Percentiles rank a stretch among this genome's conserved stretches.
phyloP scores from a whole-genome alignment of 2,113 vertebrate genomes.

The Pithys albifrons region DNA sequence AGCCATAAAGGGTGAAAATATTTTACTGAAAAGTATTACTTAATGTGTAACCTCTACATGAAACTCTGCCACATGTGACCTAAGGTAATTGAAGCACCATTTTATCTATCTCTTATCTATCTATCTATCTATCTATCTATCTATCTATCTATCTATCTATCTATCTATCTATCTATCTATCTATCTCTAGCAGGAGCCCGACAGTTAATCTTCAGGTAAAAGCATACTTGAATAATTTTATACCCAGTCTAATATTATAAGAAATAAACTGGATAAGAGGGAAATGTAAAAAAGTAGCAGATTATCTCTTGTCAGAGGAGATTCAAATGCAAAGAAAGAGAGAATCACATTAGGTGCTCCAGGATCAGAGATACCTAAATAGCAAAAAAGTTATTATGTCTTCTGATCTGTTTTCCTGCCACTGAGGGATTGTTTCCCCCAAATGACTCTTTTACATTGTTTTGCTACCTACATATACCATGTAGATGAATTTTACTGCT shows the following conservation, averaged over 20 bases:
- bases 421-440: background rate
- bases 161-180: background rate
- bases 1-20: background rate
- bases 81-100: background rate
- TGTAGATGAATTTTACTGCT: background rate
- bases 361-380: background rate
- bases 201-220: background rate
- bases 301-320: background rate
- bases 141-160: background rate
- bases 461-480: background rate
- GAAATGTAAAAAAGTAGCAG: background rate
- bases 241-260: background rate
- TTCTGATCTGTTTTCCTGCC: background rate
- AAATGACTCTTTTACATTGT: background rate
- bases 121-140: background rate
- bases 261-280: background rate
- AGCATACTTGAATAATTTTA: background rate
- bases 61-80: background rate
- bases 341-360: background rate
- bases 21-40: background rate
- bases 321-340: background rate
- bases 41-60: background rate
- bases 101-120: background rate
- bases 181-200: background rate
- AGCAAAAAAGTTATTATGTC: background rate